Evolutionary conservation across 2,888 invertebrate genomes (phyloP).

Genomic region (Eupithecia abbreviata): DNA sequence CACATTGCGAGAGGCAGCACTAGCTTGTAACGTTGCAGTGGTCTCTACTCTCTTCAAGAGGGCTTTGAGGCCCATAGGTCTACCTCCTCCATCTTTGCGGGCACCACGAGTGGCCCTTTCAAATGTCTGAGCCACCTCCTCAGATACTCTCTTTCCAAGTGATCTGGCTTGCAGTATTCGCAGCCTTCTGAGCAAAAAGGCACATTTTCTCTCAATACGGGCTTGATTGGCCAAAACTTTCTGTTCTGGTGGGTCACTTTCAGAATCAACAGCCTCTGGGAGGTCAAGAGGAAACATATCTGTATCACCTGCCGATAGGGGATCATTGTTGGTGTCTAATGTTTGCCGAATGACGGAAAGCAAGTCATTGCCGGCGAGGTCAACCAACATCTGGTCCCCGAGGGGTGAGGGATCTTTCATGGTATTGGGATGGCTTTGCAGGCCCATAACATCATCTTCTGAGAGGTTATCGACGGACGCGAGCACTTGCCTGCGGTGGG

Average conservation of each 20-base stretch:
- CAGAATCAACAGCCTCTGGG: constrained; percentile 80
- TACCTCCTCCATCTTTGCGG: constrained; percentile 80
- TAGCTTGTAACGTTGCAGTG: constrained; percentile 73
- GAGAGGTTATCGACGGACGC: constrained; percentile 82
- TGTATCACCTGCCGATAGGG: constrained; percentile 72
- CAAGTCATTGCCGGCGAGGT: constrained; percentile 84
- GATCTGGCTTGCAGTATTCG: constrained; percentile 90
- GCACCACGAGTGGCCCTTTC: constrained; percentile 91
- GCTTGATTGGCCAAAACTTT: constrained; percentile 82
- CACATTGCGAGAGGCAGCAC: constrained; percentile 68
- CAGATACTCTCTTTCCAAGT: constrained; percentile 90
- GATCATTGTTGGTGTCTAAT: constrained; percentile 83
- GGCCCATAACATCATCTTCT: constrained; percentile 84
- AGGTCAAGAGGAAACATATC: constrained; percentile 78
- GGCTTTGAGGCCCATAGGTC: constrained; percentile 74
- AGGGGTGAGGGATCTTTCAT: constrained; percentile 84
- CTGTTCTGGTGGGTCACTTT: constrained; percentile 80
- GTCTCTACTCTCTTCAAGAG: constrained; percentile 76
- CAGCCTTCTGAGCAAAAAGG: constrained; percentile 88
- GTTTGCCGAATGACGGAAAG: constrained; percentile 89
- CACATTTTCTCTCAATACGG: constrained; percentile 87
- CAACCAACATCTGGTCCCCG: constrained; percentile 87
- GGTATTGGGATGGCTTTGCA: constrained; percentile 82
- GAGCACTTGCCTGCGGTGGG: constrained; percentile 73
- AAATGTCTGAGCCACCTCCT: constrained; percentile 86